Evolutionary conservation across 2,888 invertebrate species (phyloP).

Genomic region (Monochamus alternatus): DNA sequence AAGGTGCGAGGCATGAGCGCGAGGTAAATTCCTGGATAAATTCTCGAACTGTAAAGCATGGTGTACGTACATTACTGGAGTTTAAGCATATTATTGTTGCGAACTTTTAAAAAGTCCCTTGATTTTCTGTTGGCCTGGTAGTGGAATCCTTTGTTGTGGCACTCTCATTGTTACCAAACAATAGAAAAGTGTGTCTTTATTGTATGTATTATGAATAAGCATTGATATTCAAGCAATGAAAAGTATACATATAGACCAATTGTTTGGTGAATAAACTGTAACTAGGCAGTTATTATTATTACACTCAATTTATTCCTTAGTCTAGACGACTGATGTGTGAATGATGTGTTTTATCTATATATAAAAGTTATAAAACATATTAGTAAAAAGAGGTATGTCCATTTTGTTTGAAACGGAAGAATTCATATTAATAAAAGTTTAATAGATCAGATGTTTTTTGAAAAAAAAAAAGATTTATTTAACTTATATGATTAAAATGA

Average conservation of each 20-base stretch:
- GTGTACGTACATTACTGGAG: constrained; percentile 31
- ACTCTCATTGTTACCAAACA: constrained; percentile 47
- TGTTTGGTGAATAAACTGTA: not conserved
- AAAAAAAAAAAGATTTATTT: too few relatives aligned
- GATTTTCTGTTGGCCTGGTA: constrained; percentile 41
- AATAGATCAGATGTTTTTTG: too few relatives aligned
- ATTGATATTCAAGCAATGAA: not conserved
- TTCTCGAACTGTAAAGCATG: constrained; percentile 33
- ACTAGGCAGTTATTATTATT: not conserved
- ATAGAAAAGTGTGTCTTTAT: constrained; percentile 28
- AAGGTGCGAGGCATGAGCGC: constrained; percentile 34
- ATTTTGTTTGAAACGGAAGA: too few relatives aligned
- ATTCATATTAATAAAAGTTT: too few relatives aligned
- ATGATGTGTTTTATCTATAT: too few relatives aligned
- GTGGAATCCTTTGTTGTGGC: constrained; percentile 47
- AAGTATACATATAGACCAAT: not conserved
- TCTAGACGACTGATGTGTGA: too few relatives aligned
- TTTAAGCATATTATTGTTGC: constrained; percentile 35
- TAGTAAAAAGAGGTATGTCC: too few relatives aligned
- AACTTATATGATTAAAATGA: too few relatives aligned
- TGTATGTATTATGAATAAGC: constrained; percentile 7
- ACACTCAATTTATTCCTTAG: too few relatives aligned
- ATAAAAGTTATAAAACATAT: too few relatives aligned
- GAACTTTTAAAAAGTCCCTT: constrained; percentile 35
- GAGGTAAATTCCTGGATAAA: constrained; percentile 37